phyloP scores from a whole-genome alignment of 2,113 vertebrate genomes.

The Heteronetta atricapilla region DNA sequence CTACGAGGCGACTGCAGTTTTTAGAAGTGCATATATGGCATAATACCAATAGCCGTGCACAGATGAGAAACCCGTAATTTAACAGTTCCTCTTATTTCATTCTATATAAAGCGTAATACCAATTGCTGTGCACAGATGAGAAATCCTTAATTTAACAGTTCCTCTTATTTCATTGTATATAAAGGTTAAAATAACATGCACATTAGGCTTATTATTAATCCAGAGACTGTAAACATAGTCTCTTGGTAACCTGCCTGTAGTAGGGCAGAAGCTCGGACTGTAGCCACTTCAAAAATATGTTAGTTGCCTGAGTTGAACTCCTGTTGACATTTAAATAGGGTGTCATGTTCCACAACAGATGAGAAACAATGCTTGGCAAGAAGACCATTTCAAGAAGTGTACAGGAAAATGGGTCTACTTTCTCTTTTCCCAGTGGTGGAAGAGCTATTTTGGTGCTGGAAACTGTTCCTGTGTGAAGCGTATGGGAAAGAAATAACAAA shows the following conservation, averaged over 20 bases:
- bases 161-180: conserved; percentile 2
- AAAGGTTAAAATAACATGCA: conserved; percentile 48
- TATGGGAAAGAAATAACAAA: conserved; percentile 64
- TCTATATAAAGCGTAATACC: neutral
- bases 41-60: neutral
- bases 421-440: conserved; percentile 70
- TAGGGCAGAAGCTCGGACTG: neutral
- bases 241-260: conserved; percentile 24
- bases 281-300: conserved; percentile 11
- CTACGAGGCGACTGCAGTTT: neutral
- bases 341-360: conserved; percentile 67
- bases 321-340: conserved; percentile 67
- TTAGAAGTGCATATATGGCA: neutral
- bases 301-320: conserved; percentile 56
- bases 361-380: conserved; percentile 72
- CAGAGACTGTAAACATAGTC: conserved; percentile 20
- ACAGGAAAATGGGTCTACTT: conserved; percentile 68
- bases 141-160: conserved; percentile 18
- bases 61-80: conserved; percentile 5
- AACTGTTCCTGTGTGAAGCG: conserved; percentile 39
- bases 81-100: conserved; percentile 33
- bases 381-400: conserved; percentile 53
- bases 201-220: conserved; percentile 47
- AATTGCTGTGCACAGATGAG: neutral
- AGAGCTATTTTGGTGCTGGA: conserved; percentile 63